Percentiles rank a stretch among this genome's conserved stretches.
These are phyloP conservation scores for Lordiphosa mommai DNA, from an alignment of 1,140 invertebrate species.

Conservation along the genomic window DNA sequence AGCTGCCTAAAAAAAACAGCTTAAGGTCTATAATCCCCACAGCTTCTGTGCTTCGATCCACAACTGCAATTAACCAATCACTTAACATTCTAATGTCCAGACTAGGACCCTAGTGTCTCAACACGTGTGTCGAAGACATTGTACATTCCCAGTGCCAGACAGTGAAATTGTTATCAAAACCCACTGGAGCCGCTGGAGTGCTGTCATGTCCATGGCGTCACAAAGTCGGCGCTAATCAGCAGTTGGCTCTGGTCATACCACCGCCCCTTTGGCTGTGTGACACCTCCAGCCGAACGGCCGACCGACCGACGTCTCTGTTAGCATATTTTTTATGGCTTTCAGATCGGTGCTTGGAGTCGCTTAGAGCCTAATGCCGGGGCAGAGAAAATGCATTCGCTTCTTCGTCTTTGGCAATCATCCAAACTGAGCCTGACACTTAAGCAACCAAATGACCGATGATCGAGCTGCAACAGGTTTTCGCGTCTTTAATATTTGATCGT, in stretches of 20 bases:
- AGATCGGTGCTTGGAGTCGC: slow-evolving; percentile 5
- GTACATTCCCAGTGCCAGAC: slow-evolving; percentile 28
- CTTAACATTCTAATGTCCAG: slow-evolving; percentile 66
- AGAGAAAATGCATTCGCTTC: slow-evolving; percentile 22
- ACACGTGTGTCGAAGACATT: too few relatives aligned
- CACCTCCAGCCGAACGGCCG: slow-evolving; percentile 39
- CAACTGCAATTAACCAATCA: slow-evolving; percentile 64
- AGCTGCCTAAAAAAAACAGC: too few relatives aligned
- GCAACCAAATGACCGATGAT: slow-evolving; percentile 54
- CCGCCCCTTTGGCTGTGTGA: slow-evolving; percentile 23
- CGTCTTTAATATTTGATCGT: slow-evolving; percentile 62
- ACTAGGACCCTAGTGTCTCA: background rate
- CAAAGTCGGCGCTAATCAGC: slow-evolving; percentile 52
- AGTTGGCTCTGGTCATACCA: slow-evolving; percentile 13
- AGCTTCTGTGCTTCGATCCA: background rate
- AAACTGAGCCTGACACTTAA: slow-evolving; percentile 48
- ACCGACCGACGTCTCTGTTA: slow-evolving; percentile 6
- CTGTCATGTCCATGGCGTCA: slow-evolving; percentile 36
- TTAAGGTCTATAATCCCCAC: too few relatives aligned
- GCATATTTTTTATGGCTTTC: slow-evolving; percentile 50
- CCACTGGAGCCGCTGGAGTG: slow-evolving; percentile 4
- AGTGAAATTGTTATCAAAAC: background rate
- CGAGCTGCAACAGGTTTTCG: slow-evolving; percentile 54
- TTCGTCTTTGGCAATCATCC: slow-evolving; percentile 17
- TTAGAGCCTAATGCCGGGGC: slow-evolving; percentile 17